Percentiles rank a stretch among this genome's conserved stretches.
Conservation (phyloP, 92 coral and sea anemone genomes). For the Porites lobata region DNA sequence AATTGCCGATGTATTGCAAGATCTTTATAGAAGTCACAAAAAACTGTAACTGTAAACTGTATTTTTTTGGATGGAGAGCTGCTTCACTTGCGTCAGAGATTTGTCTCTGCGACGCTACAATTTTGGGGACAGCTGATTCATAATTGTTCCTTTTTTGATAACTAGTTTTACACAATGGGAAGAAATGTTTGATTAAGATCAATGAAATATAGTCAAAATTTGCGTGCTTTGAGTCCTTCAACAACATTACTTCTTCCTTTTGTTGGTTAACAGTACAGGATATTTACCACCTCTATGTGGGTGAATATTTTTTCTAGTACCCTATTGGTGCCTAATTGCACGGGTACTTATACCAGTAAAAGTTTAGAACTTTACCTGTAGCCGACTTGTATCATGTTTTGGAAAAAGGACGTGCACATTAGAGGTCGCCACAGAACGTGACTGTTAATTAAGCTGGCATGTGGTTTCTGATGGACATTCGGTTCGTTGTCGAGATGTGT, state of each 20-base stretch:
- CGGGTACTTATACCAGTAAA: slow-evolving; percentile 6
- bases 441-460: slow-evolving; percentile 14
- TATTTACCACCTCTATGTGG: slow-evolving; percentile 10
- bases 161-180: background rate
- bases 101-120: background rate
- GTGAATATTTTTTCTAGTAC: slow-evolving; percentile 10
- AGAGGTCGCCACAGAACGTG: slow-evolving; percentile 9
- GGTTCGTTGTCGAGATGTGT: background rate
- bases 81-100: background rate
- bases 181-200: slow-evolving; percentile 7
- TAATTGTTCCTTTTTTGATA: background rate
- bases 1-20: background rate
- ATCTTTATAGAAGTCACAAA: background rate
- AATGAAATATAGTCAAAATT: slow-evolving; percentile 3
- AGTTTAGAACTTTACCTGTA: slow-evolving; percentile 7
- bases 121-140: slow-evolving; percentile 9
- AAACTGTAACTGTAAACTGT: background rate
- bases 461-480: background rate
- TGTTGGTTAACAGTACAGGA: slow-evolving; percentile 9
- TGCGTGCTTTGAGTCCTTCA: background rate
- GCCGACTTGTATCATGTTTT: slow-evolving; percentile 12
- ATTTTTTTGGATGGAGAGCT: background rate
- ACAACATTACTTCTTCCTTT: slow-evolving; percentile 4
- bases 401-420: background rate
- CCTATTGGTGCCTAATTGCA: slow-evolving; percentile 10